These are phyloP conservation scores for Glomeris marginata DNA, from an alignment of 2,888 invertebrate species.

Conservation along the genomic window DNA sequence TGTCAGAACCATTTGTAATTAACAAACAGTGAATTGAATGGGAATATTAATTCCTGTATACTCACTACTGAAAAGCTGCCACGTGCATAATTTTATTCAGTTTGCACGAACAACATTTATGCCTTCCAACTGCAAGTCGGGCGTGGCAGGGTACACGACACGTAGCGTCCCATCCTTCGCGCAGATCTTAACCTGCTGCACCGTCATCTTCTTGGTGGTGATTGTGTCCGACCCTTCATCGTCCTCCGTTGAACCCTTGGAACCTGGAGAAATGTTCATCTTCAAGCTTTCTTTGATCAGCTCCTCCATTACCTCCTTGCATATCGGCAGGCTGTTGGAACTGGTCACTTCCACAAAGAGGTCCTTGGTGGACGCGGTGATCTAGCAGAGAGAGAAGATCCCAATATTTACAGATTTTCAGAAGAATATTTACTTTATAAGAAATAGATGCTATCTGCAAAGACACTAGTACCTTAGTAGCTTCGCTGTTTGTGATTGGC, in stretches of 20 bases:
- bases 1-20: too few species aligned
- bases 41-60: too few species aligned
- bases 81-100: neutral
- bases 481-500: slow-evolving; percentile 69
- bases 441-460: neutral
- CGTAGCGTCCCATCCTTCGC: slow-evolving; percentile 53
- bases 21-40: too few species aligned
- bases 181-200: slow-evolving; percentile 54
- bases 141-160: slow-evolving; percentile 61
- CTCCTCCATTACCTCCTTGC: slow-evolving; percentile 49
- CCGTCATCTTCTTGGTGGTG: slow-evolving; percentile 27
- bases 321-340: slow-evolving; percentile 44
- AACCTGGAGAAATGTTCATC: slow-evolving; percentile 35
- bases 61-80: too few species aligned
- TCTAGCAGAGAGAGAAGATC: slow-evolving; percentile 35
- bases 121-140: slow-evolving; percentile 45
- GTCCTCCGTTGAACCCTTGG: slow-evolving; percentile 11
- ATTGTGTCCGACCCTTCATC: slow-evolving; percentile 20
- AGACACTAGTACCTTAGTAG: slow-evolving; percentile 48
- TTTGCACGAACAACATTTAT: slow-evolving; percentile 7
- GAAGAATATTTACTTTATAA: neutral
- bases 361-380: slow-evolving; percentile 45
- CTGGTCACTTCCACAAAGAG: slow-evolving; percentile 66
- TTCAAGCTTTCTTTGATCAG: slow-evolving; percentile 47
- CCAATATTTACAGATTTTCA: neutral